These are phyloP conservation scores for Sericinus montela DNA, from an alignment of 2,888 invertebrate genomes.

Conservation along the genomic window DNA sequence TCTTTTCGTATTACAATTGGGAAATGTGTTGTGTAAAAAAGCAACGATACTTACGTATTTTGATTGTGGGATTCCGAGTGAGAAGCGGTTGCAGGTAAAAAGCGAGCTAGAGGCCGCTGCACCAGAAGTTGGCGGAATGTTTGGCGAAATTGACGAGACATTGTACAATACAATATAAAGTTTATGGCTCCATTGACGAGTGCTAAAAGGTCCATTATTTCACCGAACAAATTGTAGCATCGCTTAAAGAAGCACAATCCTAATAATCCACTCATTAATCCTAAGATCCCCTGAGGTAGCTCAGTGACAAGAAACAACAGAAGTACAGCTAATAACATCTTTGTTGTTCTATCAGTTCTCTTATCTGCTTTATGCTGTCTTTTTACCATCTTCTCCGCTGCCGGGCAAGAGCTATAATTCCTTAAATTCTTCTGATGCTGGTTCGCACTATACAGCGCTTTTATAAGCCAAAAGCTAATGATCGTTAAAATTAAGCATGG, in stretches of 20 bases:
- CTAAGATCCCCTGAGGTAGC: slow-evolving; percentile 88
- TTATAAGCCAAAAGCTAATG: slow-evolving; percentile 85
- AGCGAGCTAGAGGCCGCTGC: slow-evolving; percentile 64
- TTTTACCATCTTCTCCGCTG: slow-evolving; percentile 55
- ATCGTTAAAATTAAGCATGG: slow-evolving; percentile 89
- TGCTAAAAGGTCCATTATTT: slow-evolving; percentile 94
- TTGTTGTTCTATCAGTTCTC: slow-evolving; percentile 88
- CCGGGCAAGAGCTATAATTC: slow-evolving; percentile 63
- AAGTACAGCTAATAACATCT: slow-evolving; percentile 92
- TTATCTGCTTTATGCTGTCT: slow-evolving; percentile 65
- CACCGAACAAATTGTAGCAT: slow-evolving; percentile 90
- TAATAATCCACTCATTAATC: slow-evolving; percentile 62
- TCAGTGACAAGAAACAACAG: slow-evolving; percentile 93
- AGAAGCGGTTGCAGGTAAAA: slow-evolving; percentile 72
- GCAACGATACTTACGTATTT: slow-evolving; percentile 76
- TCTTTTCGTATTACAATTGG: no score
- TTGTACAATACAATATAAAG: slow-evolving; percentile 95
- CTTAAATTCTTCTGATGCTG: slow-evolving; percentile 82
- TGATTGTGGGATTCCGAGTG: slow-evolving; percentile 77
- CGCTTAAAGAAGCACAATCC: slow-evolving; percentile 86
- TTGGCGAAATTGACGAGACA: slow-evolving; percentile 94
- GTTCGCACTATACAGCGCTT: slow-evolving; percentile 84
- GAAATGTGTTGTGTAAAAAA: no score
- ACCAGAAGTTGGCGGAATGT: slow-evolving; percentile 69
- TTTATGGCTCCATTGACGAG: slow-evolving; percentile 95